Evolutionary conservation across 1,140 invertebrate species (phyloP).

Genomic region (Dolichoris vasculosae): DNA sequence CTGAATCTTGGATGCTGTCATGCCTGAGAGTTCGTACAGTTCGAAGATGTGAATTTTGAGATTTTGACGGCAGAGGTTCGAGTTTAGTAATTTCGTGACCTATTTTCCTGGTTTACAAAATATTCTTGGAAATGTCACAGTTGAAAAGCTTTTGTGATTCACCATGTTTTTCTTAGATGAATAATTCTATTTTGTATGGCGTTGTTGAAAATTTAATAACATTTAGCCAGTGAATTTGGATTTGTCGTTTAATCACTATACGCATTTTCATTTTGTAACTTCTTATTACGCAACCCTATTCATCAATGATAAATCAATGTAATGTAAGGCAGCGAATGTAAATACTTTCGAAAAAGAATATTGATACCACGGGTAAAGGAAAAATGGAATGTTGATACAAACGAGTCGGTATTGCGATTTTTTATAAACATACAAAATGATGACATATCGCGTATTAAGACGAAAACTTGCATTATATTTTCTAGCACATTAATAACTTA

Average conservation of each 20-base stretch:
- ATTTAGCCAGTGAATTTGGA: background rate
- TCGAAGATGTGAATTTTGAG: slow-evolving; percentile 8
- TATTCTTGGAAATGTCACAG: background rate
- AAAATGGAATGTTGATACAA: too few relatives aligned
- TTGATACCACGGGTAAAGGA: too few relatives aligned
- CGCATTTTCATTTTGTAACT: background rate
- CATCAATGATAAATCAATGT: too few relatives aligned
- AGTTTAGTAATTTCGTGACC: slow-evolving; percentile 3
- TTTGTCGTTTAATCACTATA: background rate
- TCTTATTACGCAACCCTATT: too few relatives aligned
- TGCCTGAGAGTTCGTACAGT: background rate
- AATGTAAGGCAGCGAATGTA: too few relatives aligned
- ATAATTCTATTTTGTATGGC: background rate
- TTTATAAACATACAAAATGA: too few relatives aligned
- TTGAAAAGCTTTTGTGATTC: slow-evolving; percentile 13
- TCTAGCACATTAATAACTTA: too few relatives aligned
- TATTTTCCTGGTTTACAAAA: background rate
- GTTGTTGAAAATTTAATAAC: background rate
- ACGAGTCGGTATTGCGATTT: too few relatives aligned
- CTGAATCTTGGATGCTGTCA: background rate
- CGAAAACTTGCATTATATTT: too few relatives aligned
- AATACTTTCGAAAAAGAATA: too few relatives aligned
- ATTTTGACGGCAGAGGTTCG: background rate
- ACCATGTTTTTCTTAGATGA: slow-evolving; percentile 6
- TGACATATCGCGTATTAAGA: too few relatives aligned